These are phyloP conservation scores for Nasonia giraulti DNA, from an alignment of 1,140 invertebrate species.

Conservation along the genomic window DNA sequence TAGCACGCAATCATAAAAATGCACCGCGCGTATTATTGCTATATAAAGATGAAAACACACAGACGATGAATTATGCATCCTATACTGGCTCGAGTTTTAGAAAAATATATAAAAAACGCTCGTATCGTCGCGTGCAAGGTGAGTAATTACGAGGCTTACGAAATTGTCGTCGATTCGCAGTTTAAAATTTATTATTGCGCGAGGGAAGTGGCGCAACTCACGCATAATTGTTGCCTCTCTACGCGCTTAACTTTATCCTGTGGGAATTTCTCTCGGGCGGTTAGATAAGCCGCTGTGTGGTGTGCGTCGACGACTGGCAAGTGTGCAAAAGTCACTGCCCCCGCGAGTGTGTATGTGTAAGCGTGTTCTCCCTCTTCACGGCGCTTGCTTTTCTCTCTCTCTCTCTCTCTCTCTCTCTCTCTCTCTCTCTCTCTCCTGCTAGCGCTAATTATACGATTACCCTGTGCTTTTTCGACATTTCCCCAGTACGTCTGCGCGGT, in stretches of 20 bases:
- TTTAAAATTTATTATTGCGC: conserved; percentile 19
- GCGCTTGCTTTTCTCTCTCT: neutral
- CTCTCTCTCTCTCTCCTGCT: neutral
- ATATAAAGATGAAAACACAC: neutral
- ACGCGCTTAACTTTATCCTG: conserved; percentile 13
- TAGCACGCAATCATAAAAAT: conserved; percentile 23
- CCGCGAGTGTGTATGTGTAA: neutral
- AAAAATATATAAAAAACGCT: too few species aligned
- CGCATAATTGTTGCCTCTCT: conserved; percentile 20
- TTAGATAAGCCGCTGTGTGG: conserved; percentile 37
- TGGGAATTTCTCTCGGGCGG: conserved; percentile 34
- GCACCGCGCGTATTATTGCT: too few species aligned
- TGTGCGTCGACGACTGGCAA: conserved; percentile 44
- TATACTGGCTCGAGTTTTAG: too few species aligned
- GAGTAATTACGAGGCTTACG: neutral
- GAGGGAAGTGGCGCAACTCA: conserved; percentile 29
- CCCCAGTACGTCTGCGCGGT: neutral
- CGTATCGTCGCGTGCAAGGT: neutral
- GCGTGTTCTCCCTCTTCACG: neutral
- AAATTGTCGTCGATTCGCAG: conserved; percentile 11
- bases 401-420: neutral
- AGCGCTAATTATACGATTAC: neutral
- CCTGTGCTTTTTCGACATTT: neutral
- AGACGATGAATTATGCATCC: neutral
- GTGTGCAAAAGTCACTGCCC: conserved; percentile 21